These are phyloP conservation scores for Hymenopus coronatus DNA, from an alignment of 2,888 invertebrate genomes.

Conservation along the genomic window DNA sequence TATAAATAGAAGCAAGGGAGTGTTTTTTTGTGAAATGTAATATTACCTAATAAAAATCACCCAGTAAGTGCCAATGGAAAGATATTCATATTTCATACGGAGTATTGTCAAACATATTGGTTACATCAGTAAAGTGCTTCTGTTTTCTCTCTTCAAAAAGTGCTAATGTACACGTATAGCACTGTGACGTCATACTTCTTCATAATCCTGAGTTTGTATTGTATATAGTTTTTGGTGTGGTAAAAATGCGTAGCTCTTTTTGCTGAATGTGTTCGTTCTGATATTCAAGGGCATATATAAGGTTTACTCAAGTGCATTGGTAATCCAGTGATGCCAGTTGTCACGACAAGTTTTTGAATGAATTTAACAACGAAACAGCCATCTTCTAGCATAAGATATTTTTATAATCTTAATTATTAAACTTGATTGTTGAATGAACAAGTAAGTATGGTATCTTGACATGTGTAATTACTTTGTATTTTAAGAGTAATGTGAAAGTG, in stretches of 20 bases:
- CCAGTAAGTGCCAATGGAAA: neutral
- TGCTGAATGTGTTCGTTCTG: neutral
- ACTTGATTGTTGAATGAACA: neutral
- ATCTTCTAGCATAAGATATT: neutral
- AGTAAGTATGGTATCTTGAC: neutral
- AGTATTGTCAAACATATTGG: too few relatives aligned
- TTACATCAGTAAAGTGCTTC: too few relatives aligned
- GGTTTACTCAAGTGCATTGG: neutral
- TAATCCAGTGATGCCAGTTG: neutral
- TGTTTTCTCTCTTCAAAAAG: neutral
- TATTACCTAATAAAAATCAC: too few relatives aligned
- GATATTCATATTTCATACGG: neutral
- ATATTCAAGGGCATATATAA: too few relatives aligned
- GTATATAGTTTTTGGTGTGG: neutral
- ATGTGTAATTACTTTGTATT: neutral
- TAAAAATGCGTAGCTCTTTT: neutral
- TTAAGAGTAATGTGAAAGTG: neutral
- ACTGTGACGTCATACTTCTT: neutral
- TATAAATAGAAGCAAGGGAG: too few relatives aligned
- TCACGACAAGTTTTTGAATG: neutral
- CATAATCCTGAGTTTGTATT: neutral
- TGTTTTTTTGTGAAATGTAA: too few relatives aligned
- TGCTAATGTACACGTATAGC: neutral
- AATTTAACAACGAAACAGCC: neutral
- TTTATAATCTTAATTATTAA: neutral